Conservation (phyloP, 2,797 vertebrate species). For the Ciconia nigra region DNA sequence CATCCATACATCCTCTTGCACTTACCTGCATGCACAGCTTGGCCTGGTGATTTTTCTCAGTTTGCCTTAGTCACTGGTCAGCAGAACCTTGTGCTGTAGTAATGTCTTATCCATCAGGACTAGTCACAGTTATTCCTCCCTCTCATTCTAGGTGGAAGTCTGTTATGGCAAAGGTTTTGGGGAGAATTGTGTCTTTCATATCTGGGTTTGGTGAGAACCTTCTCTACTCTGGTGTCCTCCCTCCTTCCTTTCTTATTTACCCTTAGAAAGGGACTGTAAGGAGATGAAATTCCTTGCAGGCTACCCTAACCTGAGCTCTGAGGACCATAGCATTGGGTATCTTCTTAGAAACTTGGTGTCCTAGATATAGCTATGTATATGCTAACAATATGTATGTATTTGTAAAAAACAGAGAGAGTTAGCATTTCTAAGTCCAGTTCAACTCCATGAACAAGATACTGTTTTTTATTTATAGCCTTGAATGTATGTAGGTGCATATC, state of each 20-base stretch:
- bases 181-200: neutral
- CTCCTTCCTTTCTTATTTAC: neutral
- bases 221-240: neutral
- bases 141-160: neutral
- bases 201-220: neutral
- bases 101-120: neutral
- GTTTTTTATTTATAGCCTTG: slow-evolving; percentile 29
- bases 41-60: neutral
- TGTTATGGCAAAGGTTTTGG: neutral
- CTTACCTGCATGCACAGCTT: neutral
- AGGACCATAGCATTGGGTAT: neutral
- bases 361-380: neutral
- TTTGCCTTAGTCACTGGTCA: neutral
- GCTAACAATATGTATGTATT: neutral
- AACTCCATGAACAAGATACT: neutral
- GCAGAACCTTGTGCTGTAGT: neutral
- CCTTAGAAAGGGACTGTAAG: neutral
- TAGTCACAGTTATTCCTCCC: neutral
- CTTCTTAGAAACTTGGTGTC: neutral
- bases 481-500: neutral
- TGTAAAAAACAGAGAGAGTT: neutral
- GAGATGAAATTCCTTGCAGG: neutral
- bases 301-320: neutral
- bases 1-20: neutral
- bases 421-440: neutral